These are phyloP conservation scores for Melanotaenia pygmaea DNA, from an alignment of 2,797 vertebrate species.

Conservation along the genomic window DNA sequence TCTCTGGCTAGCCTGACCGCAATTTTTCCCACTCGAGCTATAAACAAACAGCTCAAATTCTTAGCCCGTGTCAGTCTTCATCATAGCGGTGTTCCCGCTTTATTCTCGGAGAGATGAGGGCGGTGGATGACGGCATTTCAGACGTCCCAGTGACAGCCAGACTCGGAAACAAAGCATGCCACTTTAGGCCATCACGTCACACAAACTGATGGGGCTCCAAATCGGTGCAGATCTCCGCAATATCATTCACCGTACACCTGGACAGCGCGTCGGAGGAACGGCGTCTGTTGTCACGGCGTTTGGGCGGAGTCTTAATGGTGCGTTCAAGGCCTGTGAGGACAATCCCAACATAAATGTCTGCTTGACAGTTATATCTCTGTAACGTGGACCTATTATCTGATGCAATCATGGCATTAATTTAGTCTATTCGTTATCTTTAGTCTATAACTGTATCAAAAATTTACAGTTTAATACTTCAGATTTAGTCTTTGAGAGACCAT, in stretches of 20 bases:
- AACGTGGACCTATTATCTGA: too few relatives aligned
- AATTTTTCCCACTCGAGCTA: conserved; percentile 50
- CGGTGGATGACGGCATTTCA: conserved; percentile 29
- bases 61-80: conserved; percentile 55
- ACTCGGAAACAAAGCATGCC: conserved; percentile 23
- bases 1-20: conserved; percentile 44
- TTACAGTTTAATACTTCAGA: too few relatives aligned
- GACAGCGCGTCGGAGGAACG: conserved; percentile 43
- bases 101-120: conserved; percentile 19
- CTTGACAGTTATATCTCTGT: too few relatives aligned
- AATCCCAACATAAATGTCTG: not conserved
- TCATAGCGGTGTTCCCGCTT: conserved; percentile 52
- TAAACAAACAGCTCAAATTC: conserved; percentile 58
- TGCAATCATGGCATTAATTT: too few relatives aligned
- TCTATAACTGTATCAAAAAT: too few relatives aligned
- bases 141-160: conserved; percentile 18
- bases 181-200: conserved; percentile 49
- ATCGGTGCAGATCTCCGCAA: conserved; percentile 41
- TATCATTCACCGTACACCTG: conserved; percentile 76
- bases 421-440: too few relatives aligned
- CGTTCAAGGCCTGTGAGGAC: conserved; percentile 35
- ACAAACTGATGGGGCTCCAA: conserved; percentile 12
- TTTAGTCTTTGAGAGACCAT: too few relatives aligned
- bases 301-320: conserved; percentile 54
- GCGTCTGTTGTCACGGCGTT: conserved; percentile 66